Evolutionary conservation across 2,797 vertebrate species (phyloP).

Genomic region (Sebastes jordani): DNA sequence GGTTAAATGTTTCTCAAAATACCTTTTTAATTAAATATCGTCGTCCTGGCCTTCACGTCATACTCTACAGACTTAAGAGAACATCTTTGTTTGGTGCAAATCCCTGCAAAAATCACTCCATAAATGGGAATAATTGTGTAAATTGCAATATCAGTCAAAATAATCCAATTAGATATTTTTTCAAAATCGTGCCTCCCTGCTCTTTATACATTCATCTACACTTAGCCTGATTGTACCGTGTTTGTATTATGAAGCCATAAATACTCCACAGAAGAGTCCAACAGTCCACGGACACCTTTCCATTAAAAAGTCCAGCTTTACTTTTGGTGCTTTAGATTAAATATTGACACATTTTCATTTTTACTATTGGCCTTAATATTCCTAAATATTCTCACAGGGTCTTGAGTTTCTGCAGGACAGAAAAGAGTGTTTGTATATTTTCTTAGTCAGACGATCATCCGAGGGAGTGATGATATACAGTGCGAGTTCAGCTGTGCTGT

Average conservation of each 20-base stretch:
- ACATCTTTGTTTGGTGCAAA: too few species aligned
- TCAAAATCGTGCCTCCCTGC: too few species aligned
- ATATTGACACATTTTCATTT: not conserved
- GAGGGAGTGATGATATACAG: not conserved
- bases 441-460: not conserved
- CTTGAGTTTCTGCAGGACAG: not conserved
- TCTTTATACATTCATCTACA: not conserved
- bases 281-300: not conserved
- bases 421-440: not conserved
- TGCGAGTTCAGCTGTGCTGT: not conserved
- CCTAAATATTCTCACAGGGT: not conserved
- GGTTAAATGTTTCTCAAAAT: too few species aligned
- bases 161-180: too few species aligned
- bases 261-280: not conserved
- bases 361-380: too few species aligned
- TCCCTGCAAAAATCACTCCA: too few species aligned
- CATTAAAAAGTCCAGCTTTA: not conserved
- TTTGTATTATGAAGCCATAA: not conserved
- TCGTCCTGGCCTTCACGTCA: too few species aligned
- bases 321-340: not conserved
- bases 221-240: not conserved
- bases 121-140: too few species aligned
- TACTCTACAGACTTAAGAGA: too few species aligned
- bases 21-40: too few species aligned
- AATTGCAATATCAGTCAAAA: too few species aligned